Percentiles rank a stretch among this genome's conserved stretches.
Evolutionary conservation across 1,140 invertebrate species (phyloP).

Genomic region (Tigriopus japonicus): DNA sequence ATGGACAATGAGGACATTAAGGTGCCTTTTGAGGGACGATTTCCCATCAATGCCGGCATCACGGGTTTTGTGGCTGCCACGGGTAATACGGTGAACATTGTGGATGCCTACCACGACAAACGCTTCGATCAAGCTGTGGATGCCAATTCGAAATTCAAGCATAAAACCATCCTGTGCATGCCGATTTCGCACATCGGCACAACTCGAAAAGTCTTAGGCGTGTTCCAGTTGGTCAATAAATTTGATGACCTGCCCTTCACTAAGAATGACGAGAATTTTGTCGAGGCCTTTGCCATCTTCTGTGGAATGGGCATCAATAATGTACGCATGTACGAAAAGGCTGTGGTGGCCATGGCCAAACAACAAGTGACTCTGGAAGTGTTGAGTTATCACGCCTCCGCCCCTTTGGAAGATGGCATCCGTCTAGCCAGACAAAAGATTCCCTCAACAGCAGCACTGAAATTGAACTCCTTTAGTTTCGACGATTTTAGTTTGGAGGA

Average conservation of each 20-base stretch:
- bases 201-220: conserved; percentile 65
- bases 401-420: conserved; percentile 65
- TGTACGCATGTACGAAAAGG: conserved; percentile 89
- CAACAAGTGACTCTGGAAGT: conserved; percentile 87
- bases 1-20: conserved; percentile 51
- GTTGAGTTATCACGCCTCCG: conserved; percentile 84
- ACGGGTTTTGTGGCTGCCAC: conserved; percentile 90
- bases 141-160: conserved; percentile 44
- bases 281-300: conserved; percentile 91
- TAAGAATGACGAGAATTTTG: conserved; percentile 79
- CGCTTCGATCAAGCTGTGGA: conserved; percentile 76
- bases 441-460: conserved; percentile 42
- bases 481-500: conserved; percentile 67
- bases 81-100: conserved; percentile 72
- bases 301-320: conserved; percentile 95
- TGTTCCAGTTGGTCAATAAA: conserved; percentile 46
- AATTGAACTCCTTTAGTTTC: conserved; percentile 64
- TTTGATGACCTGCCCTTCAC: conserved; percentile 69
- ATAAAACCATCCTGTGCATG: conserved; percentile 73
- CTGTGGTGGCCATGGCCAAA: conserved; percentile 77
- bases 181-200: conserved; percentile 65
- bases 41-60: conserved; percentile 90
- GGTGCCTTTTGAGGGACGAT: conserved; percentile 60
- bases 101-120: conserved; percentile 72
- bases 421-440: conserved; percentile 28